Base-by-base conservation (phyloP, 2,113 vertebrate genomes). In the Fukomys damarensis region DNA sequence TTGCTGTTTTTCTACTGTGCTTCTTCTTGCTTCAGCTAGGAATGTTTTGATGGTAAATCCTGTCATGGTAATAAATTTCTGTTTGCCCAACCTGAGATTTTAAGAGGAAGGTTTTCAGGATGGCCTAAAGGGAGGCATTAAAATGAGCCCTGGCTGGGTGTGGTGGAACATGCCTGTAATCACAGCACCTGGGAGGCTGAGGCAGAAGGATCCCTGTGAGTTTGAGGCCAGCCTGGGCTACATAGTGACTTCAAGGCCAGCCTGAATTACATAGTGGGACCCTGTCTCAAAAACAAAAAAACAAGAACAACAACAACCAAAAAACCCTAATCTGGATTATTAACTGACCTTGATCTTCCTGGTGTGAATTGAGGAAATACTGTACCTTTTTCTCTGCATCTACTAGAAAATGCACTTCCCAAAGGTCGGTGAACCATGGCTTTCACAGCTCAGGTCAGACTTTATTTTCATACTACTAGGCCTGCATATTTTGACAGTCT, bases 21-120 rank as follows among this genome's bases (percentile, higher is more conserved):
- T 56, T 92, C 59, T 61, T 79, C 83, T 89, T 90, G 83, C 56
- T 52, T 91, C 54, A 5, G 24, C 94, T 92, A 38, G 90, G 87
- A 93, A 3, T 49, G 41, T 35, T 22, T 81, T 61, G 68, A 85
- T 54, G 30, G 30, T 63, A 76, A 49, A 56, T 88, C 41, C 82
- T 17, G 7, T 32, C 19, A 82, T 56, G 46, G 24, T 89, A 66
- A 76, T 90, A 70, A 58, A 14, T 84, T 59, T 93, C 19, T 94
- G 12, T 91, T 96, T 95, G 94, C 65, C 97, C 68, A 90, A 58
- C 82, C 35, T 89, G 97, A n/a, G 10, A 28, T 79, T 97, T 93
- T 95, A 79, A 30, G 66, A 58, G 74, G 68, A 66, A 74, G 16
- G 8, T n/a, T 70, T 65, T 84, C 66, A 92, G 17, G 54, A 35